Percentiles rank a stretch among this genome's conserved stretches.
Evolutionary conservation across 2,797 vertebrate genomes (phyloP).

Genomic region (Amphiprion clarkii): DNA sequence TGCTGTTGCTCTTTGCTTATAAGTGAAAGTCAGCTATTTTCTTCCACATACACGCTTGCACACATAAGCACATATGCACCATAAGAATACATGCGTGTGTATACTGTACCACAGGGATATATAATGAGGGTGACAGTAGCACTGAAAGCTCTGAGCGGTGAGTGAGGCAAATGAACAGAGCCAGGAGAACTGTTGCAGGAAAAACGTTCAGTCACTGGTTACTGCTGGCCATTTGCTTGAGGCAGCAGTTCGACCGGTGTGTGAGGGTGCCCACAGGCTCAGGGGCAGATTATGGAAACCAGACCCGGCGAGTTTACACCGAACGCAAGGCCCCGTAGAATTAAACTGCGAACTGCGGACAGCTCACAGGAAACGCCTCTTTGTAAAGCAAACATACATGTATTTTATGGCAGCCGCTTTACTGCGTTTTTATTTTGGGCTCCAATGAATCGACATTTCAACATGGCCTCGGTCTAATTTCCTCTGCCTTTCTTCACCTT

Average conservation of each 20-base stretch:
- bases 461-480: slow-evolving; percentile 74
- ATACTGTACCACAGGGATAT: neutral
- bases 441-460: slow-evolving; percentile 80
- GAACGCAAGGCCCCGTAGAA: slow-evolving; percentile 56
- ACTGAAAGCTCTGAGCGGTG: slow-evolving; percentile 22
- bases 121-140: slow-evolving; percentile 22
- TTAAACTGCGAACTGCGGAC: slow-evolving; percentile 74
- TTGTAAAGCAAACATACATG: slow-evolving; percentile 82
- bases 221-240: slow-evolving; percentile 39
- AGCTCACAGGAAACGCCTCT: slow-evolving; percentile 82
- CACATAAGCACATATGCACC: too few species aligned
- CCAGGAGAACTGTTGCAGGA: slow-evolving; percentile 33
- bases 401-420: slow-evolving; percentile 78
- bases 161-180: slow-evolving; percentile 4
- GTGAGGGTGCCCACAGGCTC: slow-evolving; percentile 46
- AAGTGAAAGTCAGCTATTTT: too few species aligned
- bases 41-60: too few species aligned
- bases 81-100: too few species aligned
- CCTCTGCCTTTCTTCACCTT: slow-evolving; percentile 78
- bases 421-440: slow-evolving; percentile 75
- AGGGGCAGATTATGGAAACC: slow-evolving; percentile 76
- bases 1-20: too few species aligned
- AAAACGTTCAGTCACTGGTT: slow-evolving; percentile 5
- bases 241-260: slow-evolving; percentile 8
- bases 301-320: slow-evolving; percentile 72